A percentile compares a stretch with the other conserved stretches of the same genome.
These are phyloP conservation scores for Elachura formosa DNA, from an alignment of 2,113 vertebrate genomes.

Conservation along the genomic window DNA sequence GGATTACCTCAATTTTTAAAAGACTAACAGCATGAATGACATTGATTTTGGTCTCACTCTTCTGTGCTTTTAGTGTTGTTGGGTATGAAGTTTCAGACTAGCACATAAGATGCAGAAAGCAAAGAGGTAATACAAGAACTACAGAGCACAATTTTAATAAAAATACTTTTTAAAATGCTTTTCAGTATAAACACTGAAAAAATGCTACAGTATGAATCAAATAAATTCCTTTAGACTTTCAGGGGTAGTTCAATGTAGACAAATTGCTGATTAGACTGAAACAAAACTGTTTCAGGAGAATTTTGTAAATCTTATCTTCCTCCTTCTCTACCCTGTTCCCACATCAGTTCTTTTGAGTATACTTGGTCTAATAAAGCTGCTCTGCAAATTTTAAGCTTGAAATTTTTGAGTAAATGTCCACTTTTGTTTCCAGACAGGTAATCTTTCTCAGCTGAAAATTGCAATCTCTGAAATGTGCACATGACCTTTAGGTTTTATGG, in stretches of 20 bases:
- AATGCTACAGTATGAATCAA: background rate
- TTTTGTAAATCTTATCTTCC: background rate
- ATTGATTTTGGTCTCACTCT: background rate
- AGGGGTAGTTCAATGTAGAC: background rate
- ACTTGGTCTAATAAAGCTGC: background rate
- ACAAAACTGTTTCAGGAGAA: background rate
- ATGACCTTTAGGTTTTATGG: background rate
- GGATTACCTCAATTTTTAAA: background rate
- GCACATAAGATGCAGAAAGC: background rate
- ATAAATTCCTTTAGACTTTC: background rate
- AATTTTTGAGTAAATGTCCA: background rate
- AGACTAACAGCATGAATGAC: background rate
- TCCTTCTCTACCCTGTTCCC: background rate
- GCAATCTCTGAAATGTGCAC: background rate
- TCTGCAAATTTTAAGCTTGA: background rate
- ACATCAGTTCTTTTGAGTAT: background rate
- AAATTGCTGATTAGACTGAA: background rate
- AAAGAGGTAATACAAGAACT: background rate
- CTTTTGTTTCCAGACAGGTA: background rate
- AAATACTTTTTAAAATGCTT: background rate
- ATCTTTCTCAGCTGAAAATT: background rate
- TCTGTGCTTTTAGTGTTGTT: background rate
- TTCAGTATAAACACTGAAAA: background rate
- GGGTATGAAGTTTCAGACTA: background rate
- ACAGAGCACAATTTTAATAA: background rate